Evolutionary conservation across 2,888 invertebrate species (phyloP).

Genomic region (Yponomeuta cagnagella): DNA sequence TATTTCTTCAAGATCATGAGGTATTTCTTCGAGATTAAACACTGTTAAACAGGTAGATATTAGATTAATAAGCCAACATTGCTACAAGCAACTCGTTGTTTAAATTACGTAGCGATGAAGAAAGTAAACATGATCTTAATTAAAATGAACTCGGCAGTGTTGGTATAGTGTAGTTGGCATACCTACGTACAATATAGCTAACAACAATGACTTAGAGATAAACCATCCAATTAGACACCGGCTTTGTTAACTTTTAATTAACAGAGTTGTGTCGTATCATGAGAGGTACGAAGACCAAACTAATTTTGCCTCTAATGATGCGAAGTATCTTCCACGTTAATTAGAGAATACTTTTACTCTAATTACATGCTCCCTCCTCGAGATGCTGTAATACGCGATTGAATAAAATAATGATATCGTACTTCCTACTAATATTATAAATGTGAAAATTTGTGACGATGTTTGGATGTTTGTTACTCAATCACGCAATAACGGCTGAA

Average conservation of each 20-base stretch:
- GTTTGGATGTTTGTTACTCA: no score
- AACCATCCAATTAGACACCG: constrained; percentile 47
- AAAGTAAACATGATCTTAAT: constrained; percentile 10
- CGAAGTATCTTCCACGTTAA: constrained; percentile 11
- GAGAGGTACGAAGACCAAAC: constrained; percentile 15
- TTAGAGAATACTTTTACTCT: constrained; percentile 8
- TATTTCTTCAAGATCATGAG: no score
- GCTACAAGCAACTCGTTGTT: neutral
- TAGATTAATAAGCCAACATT: neutral
- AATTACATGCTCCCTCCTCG: neutral
- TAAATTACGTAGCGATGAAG: constrained; percentile 7
- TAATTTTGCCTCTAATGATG: constrained; percentile 8
- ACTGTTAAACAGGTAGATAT: no score
- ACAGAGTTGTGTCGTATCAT: constrained; percentile 35
- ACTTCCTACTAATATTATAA: no score
- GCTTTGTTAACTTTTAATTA: constrained; percentile 58
- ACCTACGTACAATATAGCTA: constrained; percentile 21
- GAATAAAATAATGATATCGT: no score
- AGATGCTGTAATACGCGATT: no score
- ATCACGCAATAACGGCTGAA: no score
- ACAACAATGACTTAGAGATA: constrained; percentile 30
- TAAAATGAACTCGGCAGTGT: neutral
- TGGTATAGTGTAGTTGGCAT: constrained; percentile 6
- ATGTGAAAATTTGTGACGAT: no score
- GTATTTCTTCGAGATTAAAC: no score